A percentile compares a stretch with the other conserved stretches of the same genome.
Evolutionary conservation across 2,113 vertebrate species (phyloP).

Genomic region (Butastur rufipennis): DNA sequence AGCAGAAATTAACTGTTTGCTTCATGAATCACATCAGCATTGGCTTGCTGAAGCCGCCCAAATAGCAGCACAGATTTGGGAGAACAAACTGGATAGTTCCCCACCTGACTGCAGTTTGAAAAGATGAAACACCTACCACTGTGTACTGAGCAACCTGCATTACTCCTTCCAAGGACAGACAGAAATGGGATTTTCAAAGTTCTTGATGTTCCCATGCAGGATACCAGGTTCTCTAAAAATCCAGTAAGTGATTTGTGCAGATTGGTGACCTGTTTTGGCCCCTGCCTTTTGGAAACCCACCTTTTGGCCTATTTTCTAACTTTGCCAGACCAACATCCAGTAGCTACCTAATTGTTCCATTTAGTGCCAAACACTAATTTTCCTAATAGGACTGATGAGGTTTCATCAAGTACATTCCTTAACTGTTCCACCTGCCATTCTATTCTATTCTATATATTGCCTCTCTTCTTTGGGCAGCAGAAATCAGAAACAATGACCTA

Average conservation of each 20-base stretch:
- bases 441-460: background rate
- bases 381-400: background rate
- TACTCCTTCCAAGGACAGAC: background rate
- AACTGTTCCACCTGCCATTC: background rate
- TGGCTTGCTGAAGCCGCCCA: background rate
- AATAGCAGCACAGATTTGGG: background rate
- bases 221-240: background rate
- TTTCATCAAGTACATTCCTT: background rate
- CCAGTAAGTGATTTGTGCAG: background rate
- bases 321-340: background rate
- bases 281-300: background rate
- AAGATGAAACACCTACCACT: background rate
- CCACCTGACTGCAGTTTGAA: background rate
- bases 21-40: fast-evolving
- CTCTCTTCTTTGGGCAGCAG: background rate
- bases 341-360: background rate
- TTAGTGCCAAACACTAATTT: background rate
- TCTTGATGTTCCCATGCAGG: background rate
- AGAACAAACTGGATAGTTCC: background rate
- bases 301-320: background rate
- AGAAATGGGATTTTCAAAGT: background rate
- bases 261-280: background rate
- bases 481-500: background rate
- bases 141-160: background rate
- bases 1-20: background rate